Conservation (phyloP, 2,888 invertebrate genomes). For the Calameuta idolon region DNA sequence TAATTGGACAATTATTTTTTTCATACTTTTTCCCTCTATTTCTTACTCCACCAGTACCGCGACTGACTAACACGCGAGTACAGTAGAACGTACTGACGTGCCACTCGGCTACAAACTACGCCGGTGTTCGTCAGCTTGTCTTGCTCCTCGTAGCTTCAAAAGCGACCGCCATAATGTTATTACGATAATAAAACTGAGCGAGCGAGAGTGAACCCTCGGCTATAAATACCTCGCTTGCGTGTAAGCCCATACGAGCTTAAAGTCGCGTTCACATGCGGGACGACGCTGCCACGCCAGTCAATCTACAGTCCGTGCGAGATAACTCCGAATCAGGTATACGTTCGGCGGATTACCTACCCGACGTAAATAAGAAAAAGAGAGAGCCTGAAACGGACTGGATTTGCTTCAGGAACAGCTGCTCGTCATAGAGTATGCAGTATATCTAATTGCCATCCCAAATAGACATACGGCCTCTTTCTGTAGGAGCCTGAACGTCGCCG, state of each 20-base stretch:
- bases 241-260: constrained; percentile 2
- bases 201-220: constrained; percentile 50
- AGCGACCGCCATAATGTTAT: constrained; percentile 61
- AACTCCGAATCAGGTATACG: background rate
- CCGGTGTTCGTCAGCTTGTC: constrained; percentile 17
- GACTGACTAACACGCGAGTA: background rate
- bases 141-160: constrained; percentile 47
- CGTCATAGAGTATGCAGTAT: background rate
- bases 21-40: background rate
- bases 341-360: background rate
- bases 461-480: background rate
- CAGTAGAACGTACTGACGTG: background rate
- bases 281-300: background rate
- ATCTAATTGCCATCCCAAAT: background rate
- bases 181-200: constrained; percentile 61
- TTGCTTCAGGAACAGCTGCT: background rate
- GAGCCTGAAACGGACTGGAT: background rate
- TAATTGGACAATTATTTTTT: background rate
- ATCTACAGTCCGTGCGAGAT: background rate
- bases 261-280: background rate
- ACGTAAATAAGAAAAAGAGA: background rate
- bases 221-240: constrained; percentile 48
- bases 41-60: background rate
- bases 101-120: background rate
- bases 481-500: background rate